Evolutionary conservation across 2,113 vertebrate genomes (phyloP).

Genomic region (Balaenoptera acutorostrata): DNA sequence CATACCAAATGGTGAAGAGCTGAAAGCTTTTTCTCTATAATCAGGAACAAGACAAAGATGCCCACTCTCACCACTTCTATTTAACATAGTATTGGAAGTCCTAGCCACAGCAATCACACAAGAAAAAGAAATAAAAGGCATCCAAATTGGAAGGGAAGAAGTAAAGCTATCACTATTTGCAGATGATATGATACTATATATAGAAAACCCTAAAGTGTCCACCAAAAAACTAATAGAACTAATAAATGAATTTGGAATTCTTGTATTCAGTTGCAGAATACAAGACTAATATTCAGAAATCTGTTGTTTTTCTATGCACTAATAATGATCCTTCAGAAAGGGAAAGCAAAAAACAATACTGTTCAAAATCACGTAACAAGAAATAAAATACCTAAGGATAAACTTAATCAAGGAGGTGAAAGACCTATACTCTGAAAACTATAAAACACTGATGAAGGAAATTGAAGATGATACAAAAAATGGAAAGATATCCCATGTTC

Average conservation of each 20-base stretch:
- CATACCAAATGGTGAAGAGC: no score
- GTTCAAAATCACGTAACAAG: background rate
- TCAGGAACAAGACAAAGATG: no score
- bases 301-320: background rate
- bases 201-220: background rate
- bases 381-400: background rate
- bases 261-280: background rate
- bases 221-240: background rate
- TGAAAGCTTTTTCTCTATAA: no score
- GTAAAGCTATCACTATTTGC: background rate
- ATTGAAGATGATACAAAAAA: background rate
- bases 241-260: background rate
- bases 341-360: background rate
- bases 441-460: background rate
- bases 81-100: background rate
- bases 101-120: background rate
- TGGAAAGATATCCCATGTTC: background rate
- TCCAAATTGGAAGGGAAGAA: background rate
- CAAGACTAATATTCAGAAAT: background rate
- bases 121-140: background rate
- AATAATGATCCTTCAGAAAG: background rate
- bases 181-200: background rate
- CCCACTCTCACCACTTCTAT: background rate
- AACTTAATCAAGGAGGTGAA: background rate
- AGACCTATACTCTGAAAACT: background rate